A percentile compares a stretch with the other conserved stretches of the same genome.
Evolutionary conservation across 2,888 invertebrate genomes (phyloP).

Genomic region (Prenolepis imparis): DNA sequence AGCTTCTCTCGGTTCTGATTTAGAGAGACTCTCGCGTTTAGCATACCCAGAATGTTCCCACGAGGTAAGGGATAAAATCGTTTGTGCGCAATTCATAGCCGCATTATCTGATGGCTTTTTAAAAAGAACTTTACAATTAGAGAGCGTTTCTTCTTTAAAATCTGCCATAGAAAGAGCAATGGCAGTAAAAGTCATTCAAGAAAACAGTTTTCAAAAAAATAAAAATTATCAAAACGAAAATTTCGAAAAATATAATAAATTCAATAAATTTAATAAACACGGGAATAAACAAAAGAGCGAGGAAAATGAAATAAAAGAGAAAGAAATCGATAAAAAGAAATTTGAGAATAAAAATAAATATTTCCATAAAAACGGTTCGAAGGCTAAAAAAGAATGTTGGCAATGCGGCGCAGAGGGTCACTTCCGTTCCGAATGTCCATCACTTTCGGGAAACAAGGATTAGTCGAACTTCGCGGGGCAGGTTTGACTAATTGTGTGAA

Average conservation of each 20-base stretch:
- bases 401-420: not conserved
- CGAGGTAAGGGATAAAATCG: no score
- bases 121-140: no score
- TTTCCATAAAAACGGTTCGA: no score
- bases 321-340: no score
- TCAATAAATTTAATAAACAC: no score
- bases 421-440: not conserved
- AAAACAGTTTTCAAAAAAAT: not conserved
- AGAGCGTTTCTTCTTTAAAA: no score
- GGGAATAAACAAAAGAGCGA: not conserved
- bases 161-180: not conserved
- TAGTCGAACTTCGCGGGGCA: not conserved
- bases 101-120: no score
- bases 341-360: not conserved
- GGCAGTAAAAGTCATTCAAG: not conserved
- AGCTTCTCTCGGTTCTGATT: no score
- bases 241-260: not conserved
- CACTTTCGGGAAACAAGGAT: not conserved
- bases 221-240: not conserved
- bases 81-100: no score
- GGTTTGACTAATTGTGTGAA: not conserved
- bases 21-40: no score
- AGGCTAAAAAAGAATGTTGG: not conserved
- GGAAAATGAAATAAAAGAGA: not conserved
- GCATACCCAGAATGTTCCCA: no score